These are phyloP conservation scores for Epiblema foenella DNA, from an alignment of 2,888 invertebrate species.

Conservation along the genomic window DNA sequence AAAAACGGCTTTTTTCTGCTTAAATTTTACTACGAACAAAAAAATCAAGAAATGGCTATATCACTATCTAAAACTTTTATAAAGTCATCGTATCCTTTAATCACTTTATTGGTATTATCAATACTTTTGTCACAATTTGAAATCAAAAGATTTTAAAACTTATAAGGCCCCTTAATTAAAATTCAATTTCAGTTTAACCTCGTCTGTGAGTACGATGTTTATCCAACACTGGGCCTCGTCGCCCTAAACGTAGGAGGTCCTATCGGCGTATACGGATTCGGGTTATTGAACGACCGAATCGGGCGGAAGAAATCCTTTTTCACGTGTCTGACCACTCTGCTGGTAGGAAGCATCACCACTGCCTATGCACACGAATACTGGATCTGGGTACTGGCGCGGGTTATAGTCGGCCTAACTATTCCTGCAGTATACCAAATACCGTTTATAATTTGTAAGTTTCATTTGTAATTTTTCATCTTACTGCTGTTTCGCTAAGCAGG, in stretches of 20 bases:
- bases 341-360: constrained; percentile 91
- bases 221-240: constrained; percentile 94
- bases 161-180: too few relatives aligned
- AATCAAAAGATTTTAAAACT: too few relatives aligned
- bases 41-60: too few relatives aligned
- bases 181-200: constrained; percentile 90
- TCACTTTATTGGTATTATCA: too few relatives aligned
- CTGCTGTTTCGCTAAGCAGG: not conserved
- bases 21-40: too few relatives aligned
- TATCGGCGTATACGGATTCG: constrained; percentile 95
- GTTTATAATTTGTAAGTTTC: constrained; percentile 94
- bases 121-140: too few relatives aligned
- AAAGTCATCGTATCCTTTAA: too few relatives aligned
- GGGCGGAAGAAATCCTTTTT: constrained; percentile 95
- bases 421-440: constrained; percentile 98
- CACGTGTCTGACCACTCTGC: constrained; percentile 91
- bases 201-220: constrained; percentile 94
- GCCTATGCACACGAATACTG: constrained; percentile 91
- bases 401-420: constrained; percentile 94
- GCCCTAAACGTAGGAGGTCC: constrained; percentile 95
- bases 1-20: too few relatives aligned
- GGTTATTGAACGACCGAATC: constrained; percentile 93
- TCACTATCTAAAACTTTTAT: too few relatives aligned
- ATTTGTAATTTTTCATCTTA: not conserved
- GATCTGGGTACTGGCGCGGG: constrained; percentile 92